Evolutionary conservation across 35 echinoderm and acorn worm genomes (phyloP).

Genomic region (Ophioderma brevispina): DNA sequence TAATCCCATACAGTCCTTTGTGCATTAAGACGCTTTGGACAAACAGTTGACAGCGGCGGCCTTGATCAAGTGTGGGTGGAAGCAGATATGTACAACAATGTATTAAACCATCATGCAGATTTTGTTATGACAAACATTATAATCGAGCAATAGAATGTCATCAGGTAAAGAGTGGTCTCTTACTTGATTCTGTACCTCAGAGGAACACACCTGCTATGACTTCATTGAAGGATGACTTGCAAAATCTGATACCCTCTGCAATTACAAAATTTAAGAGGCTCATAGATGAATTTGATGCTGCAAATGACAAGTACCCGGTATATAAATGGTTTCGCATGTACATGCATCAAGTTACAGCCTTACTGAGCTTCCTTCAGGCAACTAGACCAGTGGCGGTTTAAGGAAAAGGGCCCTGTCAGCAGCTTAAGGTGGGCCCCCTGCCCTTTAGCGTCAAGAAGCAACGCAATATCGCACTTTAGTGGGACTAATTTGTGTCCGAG

Average conservation of each 20-base stretch:
- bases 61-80: not conserved
- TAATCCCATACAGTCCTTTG: not conserved
- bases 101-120: not conserved
- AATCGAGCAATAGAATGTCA: no score
- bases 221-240: not conserved
- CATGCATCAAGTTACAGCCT: not conserved
- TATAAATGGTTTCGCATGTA: not conserved
- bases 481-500: no score
- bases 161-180: not conserved
- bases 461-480: no score
- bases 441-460: no score
- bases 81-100: conserved; percentile 1
- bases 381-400: not conserved
- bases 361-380: not conserved
- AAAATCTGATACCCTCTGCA: not conserved
- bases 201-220: not conserved
- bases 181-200: not conserved
- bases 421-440: no score
- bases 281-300: not conserved
- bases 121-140: not conserved
- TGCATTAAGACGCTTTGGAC: not conserved
- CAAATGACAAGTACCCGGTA: not conserved
- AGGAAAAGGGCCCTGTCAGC: no score
- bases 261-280: not conserved
- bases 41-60: not conserved